Percentiles rank a stretch among this genome's conserved stretches.
Conservation (phyloP, 2,113 vertebrate genomes). For the Cebus imitator region DNA sequence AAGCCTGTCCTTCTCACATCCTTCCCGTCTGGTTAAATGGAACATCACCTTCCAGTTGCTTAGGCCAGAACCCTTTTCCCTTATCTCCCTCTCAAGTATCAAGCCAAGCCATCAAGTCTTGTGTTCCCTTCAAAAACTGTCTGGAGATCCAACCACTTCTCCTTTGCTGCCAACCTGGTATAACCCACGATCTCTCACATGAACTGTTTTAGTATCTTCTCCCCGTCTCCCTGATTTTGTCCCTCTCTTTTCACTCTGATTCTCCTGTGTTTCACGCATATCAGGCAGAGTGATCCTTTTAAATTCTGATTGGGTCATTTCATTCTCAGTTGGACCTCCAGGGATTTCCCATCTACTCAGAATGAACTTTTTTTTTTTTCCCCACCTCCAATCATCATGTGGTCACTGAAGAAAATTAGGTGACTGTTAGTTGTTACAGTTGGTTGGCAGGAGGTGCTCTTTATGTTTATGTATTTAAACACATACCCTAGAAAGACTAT, state of each 20-base stretch:
- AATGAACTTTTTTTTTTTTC: neutral
- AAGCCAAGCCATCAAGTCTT: neutral
- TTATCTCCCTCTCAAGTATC: neutral
- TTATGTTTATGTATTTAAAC: neutral
- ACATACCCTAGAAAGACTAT: neutral
- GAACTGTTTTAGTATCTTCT: neutral
- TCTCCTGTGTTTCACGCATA: neutral
- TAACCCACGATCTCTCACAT: neutral
- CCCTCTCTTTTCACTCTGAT: neutral
- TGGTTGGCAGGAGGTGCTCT: neutral
- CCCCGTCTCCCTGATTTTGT: neutral
- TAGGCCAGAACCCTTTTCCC: neutral
- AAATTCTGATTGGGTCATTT: neutral
- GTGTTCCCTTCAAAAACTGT: neutral
- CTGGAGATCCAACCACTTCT: neutral
- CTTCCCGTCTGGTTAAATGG: neutral
- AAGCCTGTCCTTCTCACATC: neutral
- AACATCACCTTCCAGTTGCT: neutral
- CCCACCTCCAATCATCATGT: neutral
- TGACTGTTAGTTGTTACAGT: neutral
- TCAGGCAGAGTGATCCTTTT: neutral
- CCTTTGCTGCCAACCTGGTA: neutral
- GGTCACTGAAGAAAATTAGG: neutral
- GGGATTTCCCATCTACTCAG: neutral
- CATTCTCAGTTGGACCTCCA: neutral